These are phyloP conservation scores for Caenorhabditis tropicalis DNA, from an alignment of 1,140 invertebrate species.

Conservation along the genomic window DNA sequence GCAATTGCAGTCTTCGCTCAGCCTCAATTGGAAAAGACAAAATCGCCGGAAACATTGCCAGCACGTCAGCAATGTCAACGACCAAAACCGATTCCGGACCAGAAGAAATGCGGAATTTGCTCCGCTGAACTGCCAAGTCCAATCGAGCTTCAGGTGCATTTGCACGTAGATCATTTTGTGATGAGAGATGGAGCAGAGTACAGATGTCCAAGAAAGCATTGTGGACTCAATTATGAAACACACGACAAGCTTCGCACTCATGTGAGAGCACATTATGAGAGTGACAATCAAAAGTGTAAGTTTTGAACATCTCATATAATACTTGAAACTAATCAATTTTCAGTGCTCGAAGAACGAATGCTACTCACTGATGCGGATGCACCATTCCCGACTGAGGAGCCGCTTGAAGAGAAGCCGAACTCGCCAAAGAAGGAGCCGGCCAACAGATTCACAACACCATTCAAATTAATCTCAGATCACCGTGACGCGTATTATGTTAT, in stretches of 20 bases:
- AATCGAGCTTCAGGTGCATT: conserved; percentile 47
- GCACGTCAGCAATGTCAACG: not conserved
- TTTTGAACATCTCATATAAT: too few species aligned
- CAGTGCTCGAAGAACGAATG: not conserved
- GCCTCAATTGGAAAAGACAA: not conserved
- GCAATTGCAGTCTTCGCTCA: not conserved
- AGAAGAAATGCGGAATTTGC: not conserved
- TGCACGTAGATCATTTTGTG: conserved; percentile 56
- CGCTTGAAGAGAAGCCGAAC: not conserved
- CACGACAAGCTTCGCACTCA: conserved; percentile 51
- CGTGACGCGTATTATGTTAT: not conserved
- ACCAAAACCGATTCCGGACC: conserved; percentile 26
- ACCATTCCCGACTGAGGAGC: not conserved
- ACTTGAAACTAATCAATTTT: too few species aligned
- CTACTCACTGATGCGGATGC: not conserved
- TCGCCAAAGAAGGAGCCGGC: not conserved
- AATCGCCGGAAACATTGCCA: not conserved
- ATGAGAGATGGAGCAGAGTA: conserved; percentile 57
- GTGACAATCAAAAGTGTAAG: not conserved
- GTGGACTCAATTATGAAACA: conserved; percentile 57
- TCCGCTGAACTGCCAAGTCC: not conserved
- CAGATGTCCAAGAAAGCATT: conserved; percentile 51
- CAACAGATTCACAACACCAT: not conserved
- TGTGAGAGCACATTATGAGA: conserved; percentile 52
- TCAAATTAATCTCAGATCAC: conserved; percentile 12